Evolutionary conservation across 2,888 invertebrate genomes (phyloP).

Genomic region (Priocnemis perturbator): DNA sequence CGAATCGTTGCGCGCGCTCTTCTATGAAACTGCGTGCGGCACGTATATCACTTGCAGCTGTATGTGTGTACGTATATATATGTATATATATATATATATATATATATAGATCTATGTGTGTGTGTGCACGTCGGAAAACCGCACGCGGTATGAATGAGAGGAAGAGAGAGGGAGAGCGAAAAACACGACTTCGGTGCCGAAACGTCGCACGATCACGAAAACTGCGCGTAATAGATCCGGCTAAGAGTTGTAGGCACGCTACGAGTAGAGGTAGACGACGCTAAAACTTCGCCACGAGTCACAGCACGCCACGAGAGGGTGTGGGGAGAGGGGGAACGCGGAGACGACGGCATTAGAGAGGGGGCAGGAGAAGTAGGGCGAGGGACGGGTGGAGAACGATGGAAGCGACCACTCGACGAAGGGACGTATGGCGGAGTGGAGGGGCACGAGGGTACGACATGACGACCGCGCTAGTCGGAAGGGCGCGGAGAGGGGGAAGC

Average conservation of each 20-base stretch:
- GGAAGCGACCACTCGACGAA: constrained; percentile 36
- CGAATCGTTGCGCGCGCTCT: too few relatives aligned
- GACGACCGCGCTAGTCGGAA: constrained; percentile 36
- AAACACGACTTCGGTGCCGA: too few relatives aligned
- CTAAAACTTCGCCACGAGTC: constrained; percentile 71
- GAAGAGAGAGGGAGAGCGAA: background rate
- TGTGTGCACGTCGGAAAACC: background rate
- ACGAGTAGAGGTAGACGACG: constrained; percentile 66
- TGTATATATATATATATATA: background rate
- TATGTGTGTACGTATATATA: background rate
- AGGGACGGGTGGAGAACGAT: constrained; percentile 20
- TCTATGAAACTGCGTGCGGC: too few relatives aligned
- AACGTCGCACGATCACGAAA: constrained; percentile 39
- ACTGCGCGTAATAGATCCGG: constrained; percentile 66
- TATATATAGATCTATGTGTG: background rate
- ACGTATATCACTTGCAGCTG: background rate
- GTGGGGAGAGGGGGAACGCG: constrained; percentile 17
- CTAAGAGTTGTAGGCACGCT: constrained; percentile 67
- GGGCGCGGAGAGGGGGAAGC: constrained; percentile 42
- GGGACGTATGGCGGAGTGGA: constrained; percentile 23
- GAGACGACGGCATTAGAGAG: constrained; percentile 16
- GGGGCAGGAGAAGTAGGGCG: constrained; percentile 10
- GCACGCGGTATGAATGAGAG: background rate
- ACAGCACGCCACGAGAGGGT: constrained; percentile 48
- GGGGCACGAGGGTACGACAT: constrained; percentile 36